phyloP scores from a whole-genome alignment of 2,113 vertebrate genomes.

The Pionites leucogaster region DNA sequence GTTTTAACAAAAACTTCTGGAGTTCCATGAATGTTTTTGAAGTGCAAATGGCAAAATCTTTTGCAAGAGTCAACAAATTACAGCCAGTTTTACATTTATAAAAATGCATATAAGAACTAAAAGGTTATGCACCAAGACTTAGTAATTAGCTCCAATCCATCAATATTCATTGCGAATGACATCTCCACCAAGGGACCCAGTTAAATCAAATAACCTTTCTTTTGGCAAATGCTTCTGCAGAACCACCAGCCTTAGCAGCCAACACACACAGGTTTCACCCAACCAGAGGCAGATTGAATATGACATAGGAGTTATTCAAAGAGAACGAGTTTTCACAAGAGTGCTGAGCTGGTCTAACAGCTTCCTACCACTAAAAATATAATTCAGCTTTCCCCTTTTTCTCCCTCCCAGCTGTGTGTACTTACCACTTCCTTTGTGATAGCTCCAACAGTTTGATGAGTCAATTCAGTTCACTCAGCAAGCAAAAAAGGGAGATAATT shows the following conservation, averaged over 20 bases:
- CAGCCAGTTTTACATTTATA: background rate
- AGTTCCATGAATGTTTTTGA: background rate
- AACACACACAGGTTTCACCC: background rate
- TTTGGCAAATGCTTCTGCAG: background rate
- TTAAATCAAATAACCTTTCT: background rate
- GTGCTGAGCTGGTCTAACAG: conserved; percentile 57
- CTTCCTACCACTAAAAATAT: conserved; percentile 58
- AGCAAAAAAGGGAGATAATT: conserved; percentile 49
- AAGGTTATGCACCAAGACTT: background rate
- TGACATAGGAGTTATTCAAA: background rate
- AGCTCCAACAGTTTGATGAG: conserved; percentile 61
- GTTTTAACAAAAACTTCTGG: background rate
- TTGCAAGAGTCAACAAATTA: conserved; percentile 4
- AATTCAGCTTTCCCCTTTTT: conserved; percentile 37
- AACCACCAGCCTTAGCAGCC: background rate
- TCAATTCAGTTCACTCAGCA: conserved; percentile 63
- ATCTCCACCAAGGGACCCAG: background rate
- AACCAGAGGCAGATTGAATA: background rate
- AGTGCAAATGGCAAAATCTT: conserved; percentile 6
- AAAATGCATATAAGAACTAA: background rate
- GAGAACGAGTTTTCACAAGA: conserved; percentile 40
- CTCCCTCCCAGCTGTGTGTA: conserved; percentile 48
- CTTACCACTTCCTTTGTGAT: conserved; percentile 53
- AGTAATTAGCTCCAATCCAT: background rate
- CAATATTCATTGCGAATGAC: background rate